Percentiles rank a stretch among this genome's conserved stretches.
phyloP scores from a whole-genome alignment of 2,797 vertebrate genomes.

The Danio jaintianensis region DNA sequence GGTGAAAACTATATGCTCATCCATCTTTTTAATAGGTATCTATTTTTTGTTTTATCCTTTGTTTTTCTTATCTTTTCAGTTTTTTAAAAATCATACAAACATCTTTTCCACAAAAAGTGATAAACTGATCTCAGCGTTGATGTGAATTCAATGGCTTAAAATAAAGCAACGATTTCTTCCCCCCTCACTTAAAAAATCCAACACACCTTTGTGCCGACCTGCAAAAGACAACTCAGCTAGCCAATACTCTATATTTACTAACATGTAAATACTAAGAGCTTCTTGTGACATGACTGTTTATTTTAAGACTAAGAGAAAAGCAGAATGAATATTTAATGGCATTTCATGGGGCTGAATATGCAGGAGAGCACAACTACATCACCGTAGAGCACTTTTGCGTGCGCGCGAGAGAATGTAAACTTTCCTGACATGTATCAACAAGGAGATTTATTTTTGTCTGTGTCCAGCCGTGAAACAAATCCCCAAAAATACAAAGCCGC shows the following conservation, averaged over 20 bases:
- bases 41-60: no score
- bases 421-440: constrained; percentile 42
- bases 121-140: background rate
- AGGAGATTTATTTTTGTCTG: constrained; percentile 44
- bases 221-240: background rate
- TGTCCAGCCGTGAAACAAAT: constrained; percentile 45
- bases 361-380: constrained; percentile 1
- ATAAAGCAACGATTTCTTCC: background rate
- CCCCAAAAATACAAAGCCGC: constrained; percentile 16
- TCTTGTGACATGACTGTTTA: constrained; percentile 22
- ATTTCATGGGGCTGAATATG: constrained; percentile 5
- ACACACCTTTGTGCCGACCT: background rate
- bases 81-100: background rate
- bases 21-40: no score
- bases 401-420: constrained; percentile 50
- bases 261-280: background rate
- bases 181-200: background rate
- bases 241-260: constrained; percentile 10
- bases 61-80: background rate
- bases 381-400: constrained; percentile 3
- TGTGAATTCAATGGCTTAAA: background rate
- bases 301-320: constrained; percentile 33
- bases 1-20: no score
- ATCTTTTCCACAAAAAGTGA: background rate
- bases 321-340: constrained; percentile 41